Evolutionary conservation across 53 echinoderm and acorn worm genomes (phyloP), one percentile per base, ranked within the genome.

Genomic region (Mesocentrotus franciscanus): DNA sequence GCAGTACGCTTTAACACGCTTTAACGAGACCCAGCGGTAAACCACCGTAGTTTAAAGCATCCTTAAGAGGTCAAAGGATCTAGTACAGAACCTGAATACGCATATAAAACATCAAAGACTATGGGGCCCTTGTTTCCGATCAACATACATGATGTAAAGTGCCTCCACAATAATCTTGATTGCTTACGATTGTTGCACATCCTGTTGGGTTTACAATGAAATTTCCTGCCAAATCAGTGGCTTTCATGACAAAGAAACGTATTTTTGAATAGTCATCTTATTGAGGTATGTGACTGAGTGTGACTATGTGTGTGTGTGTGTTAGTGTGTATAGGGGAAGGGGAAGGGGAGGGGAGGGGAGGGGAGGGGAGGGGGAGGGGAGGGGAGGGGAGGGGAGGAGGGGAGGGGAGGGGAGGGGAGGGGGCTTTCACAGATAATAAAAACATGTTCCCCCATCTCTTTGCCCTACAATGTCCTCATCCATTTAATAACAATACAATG

Each of bases 201-300:
- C 81, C 81, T 81, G 81, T 81, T 81, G 17, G 42, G 33, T 81
- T 9, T 81, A 42, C 14, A 81, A 81, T 81, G 81, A 81, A 81
- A 81, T 81, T 81, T 81, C 36, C 81, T 81, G 81, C 81, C 81
- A 42, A 81, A 81, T 81, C 6, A 81, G 33, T 42, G 76, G 29
- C 11, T 76, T 76, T 76, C 33, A 64, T 64, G 64, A 64, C 64
- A 76, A 30, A 76, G 76, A 76, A 30, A 78, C 20, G 15, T 64
- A 64, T 32, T 81, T 81, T 42, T 81, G 42, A 81, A 81, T 81
- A 39, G 81, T 81, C 81, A 81, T 81, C 42, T 81, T 30, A 74
- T 49, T 49, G 20, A 18, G 20, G 64, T 20, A 64, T 64, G 64
- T 16, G 64, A 64, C 16, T 64, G 64, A 15, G 64, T 64, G 61